These are phyloP conservation scores for Drosophila yooni DNA, from an alignment of 2,888 invertebrate genomes.

Conservation along the genomic window DNA sequence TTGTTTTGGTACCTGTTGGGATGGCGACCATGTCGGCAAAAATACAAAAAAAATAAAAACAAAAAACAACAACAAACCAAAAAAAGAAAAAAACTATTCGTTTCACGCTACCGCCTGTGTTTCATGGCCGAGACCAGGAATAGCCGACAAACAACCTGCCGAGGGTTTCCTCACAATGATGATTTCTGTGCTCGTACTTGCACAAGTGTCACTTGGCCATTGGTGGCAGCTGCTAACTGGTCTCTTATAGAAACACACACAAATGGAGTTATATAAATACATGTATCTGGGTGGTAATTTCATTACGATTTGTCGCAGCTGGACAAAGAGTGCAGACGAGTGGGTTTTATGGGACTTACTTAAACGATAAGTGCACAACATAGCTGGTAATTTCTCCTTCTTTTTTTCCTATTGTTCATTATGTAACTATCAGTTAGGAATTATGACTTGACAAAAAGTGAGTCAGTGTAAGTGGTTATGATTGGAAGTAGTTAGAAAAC, in stretches of 20 bases:
- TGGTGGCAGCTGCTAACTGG: conserved; percentile 30
- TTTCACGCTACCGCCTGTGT: conserved; percentile 50
- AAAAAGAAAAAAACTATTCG: conserved; percentile 46
- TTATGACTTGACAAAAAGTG: conserved; percentile 41
- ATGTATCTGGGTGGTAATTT: conserved; percentile 48
- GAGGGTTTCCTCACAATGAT: conserved; percentile 48
- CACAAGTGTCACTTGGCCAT: conserved; percentile 72
- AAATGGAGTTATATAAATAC: neutral
- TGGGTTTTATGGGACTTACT: conserved; percentile 27
- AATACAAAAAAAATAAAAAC: conserved; percentile 6
- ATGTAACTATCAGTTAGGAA: conserved; percentile 31
- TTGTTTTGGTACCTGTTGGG: conserved; percentile 64
- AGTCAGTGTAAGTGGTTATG: neutral
- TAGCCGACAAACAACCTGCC: conserved; percentile 43
- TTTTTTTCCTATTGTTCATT: conserved; percentile 24
- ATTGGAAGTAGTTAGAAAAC: neutral
- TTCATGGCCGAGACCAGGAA: conserved; percentile 38
- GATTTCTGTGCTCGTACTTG: conserved; percentile 58
- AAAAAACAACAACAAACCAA: conserved; percentile 10
- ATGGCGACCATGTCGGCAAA: conserved; percentile 50
- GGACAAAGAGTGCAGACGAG: conserved; percentile 25
- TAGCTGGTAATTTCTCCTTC: conserved; percentile 17
- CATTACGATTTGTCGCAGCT: conserved; percentile 48
- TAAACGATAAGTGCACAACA: conserved; percentile 26
- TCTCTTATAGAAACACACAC: conserved; percentile 6